Evolutionary conservation across 1,140 invertebrate genomes (phyloP).

Genomic region (Dendroctonus valens): DNA sequence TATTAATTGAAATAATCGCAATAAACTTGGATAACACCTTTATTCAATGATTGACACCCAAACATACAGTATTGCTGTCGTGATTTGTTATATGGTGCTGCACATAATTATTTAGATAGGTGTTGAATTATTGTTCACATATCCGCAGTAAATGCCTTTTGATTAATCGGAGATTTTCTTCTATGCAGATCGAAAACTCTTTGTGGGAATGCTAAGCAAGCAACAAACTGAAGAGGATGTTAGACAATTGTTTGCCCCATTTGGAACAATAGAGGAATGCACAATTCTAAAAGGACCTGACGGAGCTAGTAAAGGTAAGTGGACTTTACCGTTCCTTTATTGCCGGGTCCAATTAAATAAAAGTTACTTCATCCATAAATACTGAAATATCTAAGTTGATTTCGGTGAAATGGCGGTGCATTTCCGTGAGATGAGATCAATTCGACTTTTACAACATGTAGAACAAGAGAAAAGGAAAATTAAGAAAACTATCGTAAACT

Average conservation of each 20-base stretch:
- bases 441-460: too few species aligned
- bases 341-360: too few species aligned
- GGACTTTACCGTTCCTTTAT: too few species aligned
- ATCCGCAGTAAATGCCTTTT: background rate
- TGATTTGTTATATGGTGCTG: slow-evolving; percentile 18
- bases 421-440: too few species aligned
- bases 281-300: slow-evolving; percentile 96
- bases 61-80: background rate
- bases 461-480: too few species aligned
- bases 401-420: too few species aligned
- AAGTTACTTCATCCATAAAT: too few species aligned
- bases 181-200: slow-evolving; percentile 90
- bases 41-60: background rate
- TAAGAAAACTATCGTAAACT: too few species aligned
- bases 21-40: too few species aligned
- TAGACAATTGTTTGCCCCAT: slow-evolving; percentile 91
- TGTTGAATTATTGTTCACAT: background rate
- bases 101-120: slow-evolving; percentile 11
- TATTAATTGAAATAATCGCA: too few species aligned
- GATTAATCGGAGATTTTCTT: slow-evolving; percentile 27
- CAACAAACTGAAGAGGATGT: slow-evolving; percentile 99
- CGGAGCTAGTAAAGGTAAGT: slow-evolving; percentile 91
- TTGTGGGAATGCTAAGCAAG: slow-evolving; percentile 99
- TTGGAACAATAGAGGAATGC: slow-evolving; percentile 98
- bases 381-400: too few species aligned